Evolutionary conservation across 2,113 vertebrate genomes (phyloP), one percentile per base, ranked within the genome.

Genomic region (Engraulis encrasicolus): DNA sequence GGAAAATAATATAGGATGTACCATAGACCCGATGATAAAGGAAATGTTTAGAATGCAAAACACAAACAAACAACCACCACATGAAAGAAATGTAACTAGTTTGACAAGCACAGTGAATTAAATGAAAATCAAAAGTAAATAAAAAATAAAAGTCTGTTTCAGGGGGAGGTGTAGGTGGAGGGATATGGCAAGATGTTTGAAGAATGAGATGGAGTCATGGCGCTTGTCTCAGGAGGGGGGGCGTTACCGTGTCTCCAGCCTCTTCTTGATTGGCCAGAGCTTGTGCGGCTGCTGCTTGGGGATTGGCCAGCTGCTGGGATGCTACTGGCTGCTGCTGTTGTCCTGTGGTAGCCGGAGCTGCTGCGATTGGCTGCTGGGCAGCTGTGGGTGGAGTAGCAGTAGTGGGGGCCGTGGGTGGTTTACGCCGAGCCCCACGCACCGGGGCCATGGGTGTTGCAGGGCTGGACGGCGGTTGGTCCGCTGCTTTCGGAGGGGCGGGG

Each of bases 401-500:
- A 34, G 81, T 54, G 17, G 78, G 7, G 2, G 82, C 6, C 19
- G 18, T 38, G 40, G 58, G 4, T 81, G 91, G 93, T 86, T 92
- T 95, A 82, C 94, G 95, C 6, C 94, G 91, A 48, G 92, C 78
- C n/a, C 84, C 86, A n/a, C 90, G 83, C 14, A 88, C 93, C 0
- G 95, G 95, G 34, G 94, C 93, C 3, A 93, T 93, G 80, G 95
- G 95, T 0, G 95, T 90, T 15, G 91, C 92, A 0, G 94, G 94
- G 89, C 94, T 94, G 49, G 94, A 91, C 0, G 94, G 93, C 82
- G 91, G 82, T 82, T 87, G 90, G 17, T 81, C 54, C 27, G 83
- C 61, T 2, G 83, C 87, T 88, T 92, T 93, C 82, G 91, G 92
- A 66, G 92, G 87, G 83, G 88, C 14, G 52, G 91, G 66, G 50